These are phyloP conservation scores for Osmoderma eremita DNA, from an alignment of 2,888 invertebrate genomes.

Conservation along the genomic window DNA sequence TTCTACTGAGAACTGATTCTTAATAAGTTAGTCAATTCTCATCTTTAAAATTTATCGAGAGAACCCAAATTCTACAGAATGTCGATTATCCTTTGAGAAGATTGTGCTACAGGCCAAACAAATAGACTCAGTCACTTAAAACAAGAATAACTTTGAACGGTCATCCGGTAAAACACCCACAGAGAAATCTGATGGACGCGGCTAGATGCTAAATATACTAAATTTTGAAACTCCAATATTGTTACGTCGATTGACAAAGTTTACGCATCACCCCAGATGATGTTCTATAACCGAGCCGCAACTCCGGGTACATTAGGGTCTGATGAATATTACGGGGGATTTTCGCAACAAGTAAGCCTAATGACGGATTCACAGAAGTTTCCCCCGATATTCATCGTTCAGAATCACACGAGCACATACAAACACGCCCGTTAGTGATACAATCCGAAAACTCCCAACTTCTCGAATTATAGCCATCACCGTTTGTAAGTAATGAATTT, in stretches of 20 bases:
- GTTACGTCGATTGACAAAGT: neutral
- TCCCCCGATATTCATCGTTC: conserved; percentile 17
- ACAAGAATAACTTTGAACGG: too few species aligned
- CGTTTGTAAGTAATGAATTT: conserved; percentile 17
- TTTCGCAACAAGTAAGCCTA: conserved; percentile 34
- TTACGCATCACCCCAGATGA: neutral
- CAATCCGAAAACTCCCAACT: conserved; percentile 20
- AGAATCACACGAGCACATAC: neutral
- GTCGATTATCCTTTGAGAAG: too few species aligned
- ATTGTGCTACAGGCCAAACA: too few species aligned
- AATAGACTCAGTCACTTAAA: too few species aligned
- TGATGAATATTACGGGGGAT: conserved; percentile 5
- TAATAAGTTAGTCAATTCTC: too few species aligned
- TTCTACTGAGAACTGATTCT: too few species aligned
- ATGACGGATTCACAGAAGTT: conserved; percentile 20
- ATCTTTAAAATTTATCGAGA: too few species aligned
- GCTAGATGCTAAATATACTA: too few species aligned
- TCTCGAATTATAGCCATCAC: conserved; percentile 17
- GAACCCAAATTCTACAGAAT: too few species aligned
- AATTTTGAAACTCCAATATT: too few species aligned
- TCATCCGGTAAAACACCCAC: too few species aligned
- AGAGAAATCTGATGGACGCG: too few species aligned
- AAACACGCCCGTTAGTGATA: neutral
- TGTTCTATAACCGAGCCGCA: neutral
- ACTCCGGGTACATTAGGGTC: neutral